Evolutionary conservation across 2,888 invertebrate genomes (phyloP).

Genomic region (Dasypolia templi): DNA sequence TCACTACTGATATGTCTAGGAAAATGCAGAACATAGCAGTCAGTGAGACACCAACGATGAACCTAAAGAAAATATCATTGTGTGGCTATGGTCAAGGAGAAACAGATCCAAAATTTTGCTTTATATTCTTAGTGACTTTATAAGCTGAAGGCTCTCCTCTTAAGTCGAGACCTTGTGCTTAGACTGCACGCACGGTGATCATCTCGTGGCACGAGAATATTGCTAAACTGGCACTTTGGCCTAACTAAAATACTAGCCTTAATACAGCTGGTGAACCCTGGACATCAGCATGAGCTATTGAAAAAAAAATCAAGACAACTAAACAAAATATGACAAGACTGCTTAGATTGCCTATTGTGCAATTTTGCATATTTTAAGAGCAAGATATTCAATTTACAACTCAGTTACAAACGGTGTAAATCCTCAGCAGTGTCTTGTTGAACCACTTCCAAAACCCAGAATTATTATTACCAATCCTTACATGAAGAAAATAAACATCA

Average conservation of each 20-base stretch:
- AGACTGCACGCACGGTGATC: neutral
- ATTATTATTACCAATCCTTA: neutral
- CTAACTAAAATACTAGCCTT: too few species aligned
- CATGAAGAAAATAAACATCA: neutral
- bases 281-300: neutral
- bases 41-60: neutral
- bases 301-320: neutral
- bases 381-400: neutral
- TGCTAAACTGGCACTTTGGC: neutral
- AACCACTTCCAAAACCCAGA: neutral
- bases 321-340: neutral
- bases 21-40: too few species aligned
- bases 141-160: neutral
- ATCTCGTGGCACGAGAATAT: neutral
- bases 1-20: too few species aligned
- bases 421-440: too few species aligned
- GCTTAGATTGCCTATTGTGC: neutral
- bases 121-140: neutral
- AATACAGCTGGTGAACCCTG: neutral
- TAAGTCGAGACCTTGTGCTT: neutral
- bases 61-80: neutral
- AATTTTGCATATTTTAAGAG: neutral
- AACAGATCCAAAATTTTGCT: constrained; percentile 1
- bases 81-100: neutral
- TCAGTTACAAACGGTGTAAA: neutral